Evolutionary conservation across 2,113 vertebrate species (phyloP), one percentile per base, ranked within the genome.

Genomic region (Aegithalos caudatus): DNA sequence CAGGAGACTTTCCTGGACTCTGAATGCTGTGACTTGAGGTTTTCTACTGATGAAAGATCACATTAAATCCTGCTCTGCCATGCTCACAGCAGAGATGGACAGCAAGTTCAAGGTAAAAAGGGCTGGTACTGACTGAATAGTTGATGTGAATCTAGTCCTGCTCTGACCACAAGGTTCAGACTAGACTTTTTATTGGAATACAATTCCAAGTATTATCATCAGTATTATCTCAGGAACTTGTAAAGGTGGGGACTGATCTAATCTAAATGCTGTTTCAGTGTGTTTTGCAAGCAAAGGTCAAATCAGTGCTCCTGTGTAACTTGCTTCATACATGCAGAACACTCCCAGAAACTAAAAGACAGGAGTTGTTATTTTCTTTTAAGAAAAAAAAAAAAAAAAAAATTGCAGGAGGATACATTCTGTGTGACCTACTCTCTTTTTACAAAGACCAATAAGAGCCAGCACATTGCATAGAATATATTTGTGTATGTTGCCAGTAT

Each of bases 111-210:
- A 80, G 80, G 40, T 28, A 42, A 56, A 77, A 76, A 8, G 12
- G 42, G 14, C 28, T 74, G 48, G 31, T 62, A 13, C 56, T 71
- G 17, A 47, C 78, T n/a, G 62, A 66, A 48, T 9, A 58, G 33
- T 47, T 0, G 0, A 1, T 23, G 13, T 23, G 40, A 72, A 19
- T 60, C 19, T 45, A 27, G 13, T 67, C 35, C 24, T 64, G 50
- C 20, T 88, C 60, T 61, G 35, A 70, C 27, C 8, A 9, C 35
- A 65, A 91, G 10, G 21, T 35, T 86, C 47, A 31, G 25, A 33
- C 8, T 66, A 67, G 33, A 42, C 1, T 5, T 56, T 91, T 47
- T 74, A 7, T 9, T 50, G 23, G 24, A 64, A 47, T 73, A 33
- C 71, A 60, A 18, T 42, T 83, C 11, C 2, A 69, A 85, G 47